Base-by-base conservation (phyloP, 2,113 vertebrate genomes). In the Megalops atlanticus region DNA sequence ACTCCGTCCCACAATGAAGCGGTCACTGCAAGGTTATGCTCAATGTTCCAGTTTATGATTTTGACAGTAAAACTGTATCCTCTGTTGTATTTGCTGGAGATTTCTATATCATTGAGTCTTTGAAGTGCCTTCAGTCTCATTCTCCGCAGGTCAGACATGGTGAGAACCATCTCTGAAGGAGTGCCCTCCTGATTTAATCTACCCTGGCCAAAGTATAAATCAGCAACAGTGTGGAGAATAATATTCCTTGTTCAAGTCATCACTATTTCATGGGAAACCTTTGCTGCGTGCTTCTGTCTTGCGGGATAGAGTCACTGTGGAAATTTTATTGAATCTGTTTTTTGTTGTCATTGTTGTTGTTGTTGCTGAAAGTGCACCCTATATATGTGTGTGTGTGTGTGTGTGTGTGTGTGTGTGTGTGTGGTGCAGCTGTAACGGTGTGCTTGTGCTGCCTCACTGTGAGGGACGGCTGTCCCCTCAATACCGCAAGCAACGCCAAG, bases 41-140 rank as follows among this genome's bases (percentile, higher is more conserved):
- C 69, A 36, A 38, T 38, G 36, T 38, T 77, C 74, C n/a, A 77
- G n/a, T 24, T 75, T 24, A 12, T 27, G 74, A 82, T 83, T 86
- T 68, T 84, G 80, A 83, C 73, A 85, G 74, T 85, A 83, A 77
- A 85, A 85, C 84, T 74, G 85, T 88, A 84, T 85, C 81, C 83
- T 74, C 77, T 45, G 75, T 88, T 85, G 85, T 79, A 58, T 84
- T 88, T 82, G 82, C 78, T 78, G 79, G 78, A 80, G 45, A 80
- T 85, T 81, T 84, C 83, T 86, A 69, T 71, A 84, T 88, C 85
- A 83, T 68, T 68, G 31, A 7, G 39, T 6, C 90, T 89, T 89
- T 92, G 86, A 90, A 89, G 89, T 85, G 43, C 79, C 77, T 88
- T 84, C 85, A 82, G 79, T 85, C 81, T 75, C 82, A 79, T 82